Evolutionary conservation across 2,888 invertebrate species (phyloP).

Genomic region (Cephus nigrinus): DNA sequence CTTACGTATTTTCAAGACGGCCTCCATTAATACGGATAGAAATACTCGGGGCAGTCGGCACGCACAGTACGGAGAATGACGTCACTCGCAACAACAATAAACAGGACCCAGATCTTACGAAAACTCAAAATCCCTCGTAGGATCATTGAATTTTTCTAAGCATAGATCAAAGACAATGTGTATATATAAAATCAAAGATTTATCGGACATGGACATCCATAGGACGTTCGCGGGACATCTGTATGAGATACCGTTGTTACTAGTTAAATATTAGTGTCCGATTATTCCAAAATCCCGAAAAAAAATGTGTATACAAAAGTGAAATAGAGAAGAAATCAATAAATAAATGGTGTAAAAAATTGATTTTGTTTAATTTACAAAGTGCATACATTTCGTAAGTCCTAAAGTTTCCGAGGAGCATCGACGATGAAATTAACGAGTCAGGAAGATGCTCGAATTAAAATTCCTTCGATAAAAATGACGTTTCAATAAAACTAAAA

Average conservation of each 20-base stretch:
- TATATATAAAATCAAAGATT: background rate
- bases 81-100: slow-evolving; percentile 31
- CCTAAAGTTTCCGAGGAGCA: too few relatives aligned
- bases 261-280: too few relatives aligned
- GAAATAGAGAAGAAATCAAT: too few relatives aligned
- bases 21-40: slow-evolving; percentile 2
- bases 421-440: too few relatives aligned
- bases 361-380: too few relatives aligned
- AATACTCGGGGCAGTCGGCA: slow-evolving; percentile 9
- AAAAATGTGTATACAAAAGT: too few relatives aligned
- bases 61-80: slow-evolving; percentile 16
- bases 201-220: background rate
- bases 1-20: background rate
- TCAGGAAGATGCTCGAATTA: too few relatives aligned
- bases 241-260: background rate
- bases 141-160: background rate
- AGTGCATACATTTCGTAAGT: too few relatives aligned
- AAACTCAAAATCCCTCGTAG: background rate
- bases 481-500: too few relatives aligned
- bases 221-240: background rate
- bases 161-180: background rate
- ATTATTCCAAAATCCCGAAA: too few relatives aligned
- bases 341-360: too few relatives aligned
- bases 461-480: too few relatives aligned
- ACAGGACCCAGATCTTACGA: slow-evolving; percentile 9